Evolutionary conservation across 2,888 invertebrate genomes (phyloP), one percentile per base, ranked within the genome.

Genomic region (Xylophagus ater): DNA sequence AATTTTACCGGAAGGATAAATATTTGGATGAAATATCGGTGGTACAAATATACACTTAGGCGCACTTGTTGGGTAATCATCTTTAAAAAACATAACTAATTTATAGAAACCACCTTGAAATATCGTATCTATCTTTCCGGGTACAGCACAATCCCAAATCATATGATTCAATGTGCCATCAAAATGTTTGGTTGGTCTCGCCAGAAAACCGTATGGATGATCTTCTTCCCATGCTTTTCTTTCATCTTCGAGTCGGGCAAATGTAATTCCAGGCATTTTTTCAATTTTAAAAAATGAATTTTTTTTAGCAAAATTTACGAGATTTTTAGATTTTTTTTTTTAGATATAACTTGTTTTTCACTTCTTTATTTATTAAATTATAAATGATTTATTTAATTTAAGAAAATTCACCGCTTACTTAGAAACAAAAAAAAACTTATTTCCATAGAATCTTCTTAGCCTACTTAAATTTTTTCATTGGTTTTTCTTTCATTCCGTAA

Each of bases 1-100:
- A 1, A 97, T 96, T 1, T 63, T 62, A 20, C 62, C 62, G n/a
- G 63, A 63, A n/a, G 86, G 86, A 56, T 90, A 90, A 0, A 98
- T 96, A 65, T 98, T 98, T 2, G 97, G 97, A 61, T 98, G 97
- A 63, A 98, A 98, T 7, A 98, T 72, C 14, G 97, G 96, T 6
- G 97, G 97, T 62, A 97, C 97, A 68, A 97, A 98, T 72, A 96
- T 96, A 71, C 97, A 97, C 68, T 98, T 97, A 39, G 97, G 97
- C 31, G 97, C 97, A 55, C 93, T 93, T 35, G 94, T 93, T 8
- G 97, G 97, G 60, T 94, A 98, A 62, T 98, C 97, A 59, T 98
- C 97, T 71, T 96, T 97, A 70, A 98, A 97, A 51, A 94, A 84
- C 96, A 97, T 96, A n/a, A 92, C 74, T 45, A 97, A 66, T 68